These are phyloP conservation scores for Apocheima hispidaria DNA, from an alignment of 2,888 invertebrate species.

Conservation along the genomic window DNA sequence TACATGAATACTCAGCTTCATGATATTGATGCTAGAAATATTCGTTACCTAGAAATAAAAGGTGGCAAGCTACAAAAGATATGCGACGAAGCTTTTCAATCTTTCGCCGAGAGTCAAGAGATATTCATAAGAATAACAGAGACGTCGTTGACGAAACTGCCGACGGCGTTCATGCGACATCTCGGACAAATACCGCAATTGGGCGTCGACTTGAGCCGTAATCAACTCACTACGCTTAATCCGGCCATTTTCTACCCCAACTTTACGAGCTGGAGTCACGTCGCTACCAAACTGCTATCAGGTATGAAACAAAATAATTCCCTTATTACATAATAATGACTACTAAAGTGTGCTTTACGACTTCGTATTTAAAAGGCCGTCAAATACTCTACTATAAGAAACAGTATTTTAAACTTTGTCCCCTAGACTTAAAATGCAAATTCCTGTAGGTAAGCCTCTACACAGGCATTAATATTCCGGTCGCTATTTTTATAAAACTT, in stretches of 20 bases:
- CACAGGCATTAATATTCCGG: constrained; percentile 29
- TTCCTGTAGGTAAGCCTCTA: constrained; percentile 28
- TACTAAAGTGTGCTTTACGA: constrained; percentile 12
- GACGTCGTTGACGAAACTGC: constrained; percentile 92
- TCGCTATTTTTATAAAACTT: constrained; percentile 28
- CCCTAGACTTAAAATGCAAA: constrained; percentile 33
- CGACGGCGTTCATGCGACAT: constrained; percentile 91
- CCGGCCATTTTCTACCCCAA: constrained; percentile 95
- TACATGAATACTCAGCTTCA: constrained; percentile 91
- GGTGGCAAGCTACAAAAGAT: constrained; percentile 91
- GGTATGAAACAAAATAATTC: constrained; percentile 79
- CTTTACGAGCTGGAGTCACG: constrained; percentile 94
- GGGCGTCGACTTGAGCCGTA: constrained; percentile 93
- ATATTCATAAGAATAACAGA: constrained; percentile 91
- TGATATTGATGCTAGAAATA: constrained; percentile 91
- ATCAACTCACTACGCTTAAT: constrained; percentile 91
- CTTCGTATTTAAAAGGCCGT: constrained; percentile 18
- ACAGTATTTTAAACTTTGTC: constrained; percentile 28
- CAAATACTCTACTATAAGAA: constrained; percentile 27
- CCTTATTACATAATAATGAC: constrained; percentile 3
- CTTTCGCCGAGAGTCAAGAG: constrained; percentile 91
- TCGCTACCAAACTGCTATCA: constrained; percentile 94
- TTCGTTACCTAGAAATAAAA: constrained; percentile 92
- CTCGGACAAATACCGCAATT: constrained; percentile 92
- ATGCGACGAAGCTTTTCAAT: constrained; percentile 91